Percentiles rank a stretch among this genome's conserved stretches.
These are phyloP conservation scores for Erebia epiphron DNA, from an alignment of 2,888 invertebrate genomes.

Conservation along the genomic window DNA sequence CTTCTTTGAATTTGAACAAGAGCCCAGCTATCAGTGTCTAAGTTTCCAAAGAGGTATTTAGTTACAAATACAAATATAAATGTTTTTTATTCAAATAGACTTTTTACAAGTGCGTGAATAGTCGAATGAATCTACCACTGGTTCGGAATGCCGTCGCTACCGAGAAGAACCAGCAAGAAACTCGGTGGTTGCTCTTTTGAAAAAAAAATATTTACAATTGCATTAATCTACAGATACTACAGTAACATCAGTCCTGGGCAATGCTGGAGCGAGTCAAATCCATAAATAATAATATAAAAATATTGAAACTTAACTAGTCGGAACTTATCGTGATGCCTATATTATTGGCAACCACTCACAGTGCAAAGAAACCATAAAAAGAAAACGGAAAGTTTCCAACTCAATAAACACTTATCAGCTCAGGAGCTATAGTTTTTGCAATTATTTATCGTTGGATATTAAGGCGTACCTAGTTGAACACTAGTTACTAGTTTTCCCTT, in stretches of 20 bases:
- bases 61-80: too few relatives aligned
- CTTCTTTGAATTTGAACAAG: background rate
- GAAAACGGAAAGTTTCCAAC: constrained; percentile 20
- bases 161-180: too few relatives aligned
- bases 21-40: background rate
- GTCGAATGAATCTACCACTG: too few relatives aligned
- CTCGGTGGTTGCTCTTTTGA: too few relatives aligned
- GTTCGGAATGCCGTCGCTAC: too few relatives aligned
- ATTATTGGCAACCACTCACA: background rate
- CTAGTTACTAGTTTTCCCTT: constrained; percentile 21
- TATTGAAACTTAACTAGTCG: background rate
- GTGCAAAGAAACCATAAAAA: constrained; percentile 10
- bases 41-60: background rate
- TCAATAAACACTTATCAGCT: constrained; percentile 20
- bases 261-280: too few relatives aligned
- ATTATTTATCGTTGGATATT: constrained; percentile 33
- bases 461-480: constrained; percentile 24
- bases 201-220: too few relatives aligned
- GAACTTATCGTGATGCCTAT: background rate
- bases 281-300: too few relatives aligned
- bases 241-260: too few relatives aligned
- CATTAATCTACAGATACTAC: too few relatives aligned
- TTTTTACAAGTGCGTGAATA: too few relatives aligned
- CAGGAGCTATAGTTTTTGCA: constrained; percentile 22
- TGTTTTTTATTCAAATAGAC: too few relatives aligned